A percentile compares a stretch with the other conserved stretches of the same genome.
Conservation (phyloP, 2,888 invertebrate genomes). For the Sisyra terminalis region DNA sequence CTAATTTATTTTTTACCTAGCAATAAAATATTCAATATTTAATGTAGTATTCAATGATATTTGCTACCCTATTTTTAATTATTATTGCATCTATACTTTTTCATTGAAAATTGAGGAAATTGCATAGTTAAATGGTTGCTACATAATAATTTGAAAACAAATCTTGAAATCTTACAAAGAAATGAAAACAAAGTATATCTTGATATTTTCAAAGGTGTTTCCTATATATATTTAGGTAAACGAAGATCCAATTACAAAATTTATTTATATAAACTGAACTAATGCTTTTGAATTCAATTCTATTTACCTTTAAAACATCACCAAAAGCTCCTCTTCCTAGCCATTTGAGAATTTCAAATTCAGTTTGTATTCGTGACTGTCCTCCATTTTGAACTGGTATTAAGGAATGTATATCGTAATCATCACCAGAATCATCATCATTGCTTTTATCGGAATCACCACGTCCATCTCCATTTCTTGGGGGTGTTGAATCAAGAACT, state of each 20-base stretch:
- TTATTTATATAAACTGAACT: not conserved
- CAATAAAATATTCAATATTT: no score
- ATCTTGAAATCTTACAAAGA: no score
- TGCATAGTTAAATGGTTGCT: no score
- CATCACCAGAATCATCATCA: constrained; percentile 1
- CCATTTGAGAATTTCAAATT: constrained; percentile 67
- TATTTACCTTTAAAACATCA: constrained; percentile 73
- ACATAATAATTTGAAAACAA: constrained; percentile 9
- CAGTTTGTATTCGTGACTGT: constrained; percentile 58
- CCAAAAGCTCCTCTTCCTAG: constrained; percentile 93
- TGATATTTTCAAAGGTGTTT: not conserved
- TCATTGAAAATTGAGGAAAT: no score
- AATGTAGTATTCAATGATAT: no score
- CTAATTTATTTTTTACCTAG: constrained; percentile 83
- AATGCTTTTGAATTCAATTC: no score
- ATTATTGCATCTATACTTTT: no score
- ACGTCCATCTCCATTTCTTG: constrained; percentile 26
- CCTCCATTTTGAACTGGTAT: constrained; percentile 22
- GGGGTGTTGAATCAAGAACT: constrained; percentile 19
- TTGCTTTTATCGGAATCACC: constrained; percentile 14
- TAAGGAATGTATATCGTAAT: constrained; percentile 12
- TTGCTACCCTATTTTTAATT: no score
- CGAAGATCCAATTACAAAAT: not conserved
- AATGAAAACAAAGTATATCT: constrained; percentile 1
- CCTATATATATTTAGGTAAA: not conserved